A percentile compares a stretch with the other conserved stretches of the same genome.
Conservation (phyloP, 2,113 vertebrate genomes). For the Thamnophis sirtalis region DNA sequence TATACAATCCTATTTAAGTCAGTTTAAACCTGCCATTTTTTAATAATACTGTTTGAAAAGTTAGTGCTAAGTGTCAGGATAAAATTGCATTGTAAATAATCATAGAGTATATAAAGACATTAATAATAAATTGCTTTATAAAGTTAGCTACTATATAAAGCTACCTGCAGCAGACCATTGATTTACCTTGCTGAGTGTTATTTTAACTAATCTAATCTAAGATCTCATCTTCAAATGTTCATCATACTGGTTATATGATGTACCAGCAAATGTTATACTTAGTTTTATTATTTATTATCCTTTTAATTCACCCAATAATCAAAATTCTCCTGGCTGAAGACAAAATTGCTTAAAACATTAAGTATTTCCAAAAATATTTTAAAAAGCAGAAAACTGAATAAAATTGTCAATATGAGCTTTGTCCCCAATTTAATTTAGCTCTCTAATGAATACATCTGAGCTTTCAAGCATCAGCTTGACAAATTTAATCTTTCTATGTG, state of each 20-base stretch:
- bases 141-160: background rate
- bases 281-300: background rate
- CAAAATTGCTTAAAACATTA: background rate
- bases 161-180: background rate
- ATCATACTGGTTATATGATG: background rate
- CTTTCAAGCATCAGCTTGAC: background rate
- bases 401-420: background rate
- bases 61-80: background rate
- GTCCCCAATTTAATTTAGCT: background rate
- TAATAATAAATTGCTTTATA: background rate
- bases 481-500: background rate
- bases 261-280: background rate
- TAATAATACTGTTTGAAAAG: background rate
- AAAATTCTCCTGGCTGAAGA: background rate
- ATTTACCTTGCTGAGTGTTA: background rate
- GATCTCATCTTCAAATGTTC: background rate
- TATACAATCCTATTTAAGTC: background rate
- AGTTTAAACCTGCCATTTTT: background rate
- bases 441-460: background rate
- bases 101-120: background rate
- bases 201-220: background rate
- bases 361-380: background rate
- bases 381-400: background rate
- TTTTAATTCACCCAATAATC: background rate
- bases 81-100: background rate